Evolutionary conservation across 2,113 vertebrate genomes (phyloP).

Genomic region (Hydrolagus affinis): DNA sequence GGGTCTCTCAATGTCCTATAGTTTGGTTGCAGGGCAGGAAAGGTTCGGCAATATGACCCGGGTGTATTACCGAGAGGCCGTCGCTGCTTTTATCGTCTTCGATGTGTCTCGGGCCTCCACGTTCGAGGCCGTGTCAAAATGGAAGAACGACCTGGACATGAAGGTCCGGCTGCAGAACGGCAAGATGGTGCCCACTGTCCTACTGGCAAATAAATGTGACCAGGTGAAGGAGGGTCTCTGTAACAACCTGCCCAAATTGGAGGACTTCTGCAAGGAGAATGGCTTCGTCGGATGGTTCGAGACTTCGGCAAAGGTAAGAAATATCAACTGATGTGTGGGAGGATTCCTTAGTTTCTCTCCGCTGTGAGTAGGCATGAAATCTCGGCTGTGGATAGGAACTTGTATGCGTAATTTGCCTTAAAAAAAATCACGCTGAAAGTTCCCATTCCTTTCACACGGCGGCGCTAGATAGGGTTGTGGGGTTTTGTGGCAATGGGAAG

Average conservation of each 20-base stretch:
- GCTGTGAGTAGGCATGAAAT: too few relatives aligned
- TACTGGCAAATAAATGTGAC: constrained; percentile 70
- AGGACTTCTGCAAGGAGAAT: constrained; percentile 64
- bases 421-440: too few relatives aligned
- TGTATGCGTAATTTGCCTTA: too few relatives aligned
- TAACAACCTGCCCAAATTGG: constrained; percentile 53
- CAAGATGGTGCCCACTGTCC: constrained; percentile 56
- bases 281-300: constrained; percentile 66
- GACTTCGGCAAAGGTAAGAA: constrained; percentile 65
- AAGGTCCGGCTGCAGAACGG: constrained; percentile 60
- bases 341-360: background rate
- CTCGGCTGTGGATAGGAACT: too few relatives aligned
- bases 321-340: background rate
- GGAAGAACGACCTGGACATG: constrained; percentile 72
- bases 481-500: too few relatives aligned
- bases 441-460: too few relatives aligned
- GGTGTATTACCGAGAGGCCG: constrained; percentile 70
- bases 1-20: background rate
- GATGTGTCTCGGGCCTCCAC: constrained; percentile 62
- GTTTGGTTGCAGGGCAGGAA: constrained; percentile 56
- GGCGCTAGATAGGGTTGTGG: too few relatives aligned
- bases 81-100: constrained; percentile 67
- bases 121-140: constrained; percentile 64
- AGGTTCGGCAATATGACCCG: constrained; percentile 73
- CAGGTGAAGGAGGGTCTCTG: constrained; percentile 54